phyloP scores from a whole-genome alignment of 1,140 invertebrate species.

The Aphis craccivora region DNA sequence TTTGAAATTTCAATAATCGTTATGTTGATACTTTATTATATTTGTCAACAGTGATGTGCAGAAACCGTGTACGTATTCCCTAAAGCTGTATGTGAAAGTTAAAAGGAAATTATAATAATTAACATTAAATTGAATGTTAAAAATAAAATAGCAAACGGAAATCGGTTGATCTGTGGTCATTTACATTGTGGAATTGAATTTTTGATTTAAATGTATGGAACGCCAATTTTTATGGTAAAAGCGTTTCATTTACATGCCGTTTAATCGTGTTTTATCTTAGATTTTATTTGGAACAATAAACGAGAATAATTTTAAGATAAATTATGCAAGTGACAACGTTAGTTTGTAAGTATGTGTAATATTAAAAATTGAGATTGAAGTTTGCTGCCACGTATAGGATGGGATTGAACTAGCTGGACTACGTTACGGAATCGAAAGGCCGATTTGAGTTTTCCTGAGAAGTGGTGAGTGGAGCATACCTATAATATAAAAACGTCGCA shows the following conservation, averaged over 20 bases:
- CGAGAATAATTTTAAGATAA: too few relatives aligned
- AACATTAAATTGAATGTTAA: background rate
- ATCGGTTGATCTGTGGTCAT: background rate
- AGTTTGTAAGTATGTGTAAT: background rate
- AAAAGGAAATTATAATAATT: background rate
- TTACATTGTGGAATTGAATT: background rate
- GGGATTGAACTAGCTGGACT: too few relatives aligned
- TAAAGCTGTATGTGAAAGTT: background rate
- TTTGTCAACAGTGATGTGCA: too few relatives aligned
- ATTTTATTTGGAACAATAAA: background rate
- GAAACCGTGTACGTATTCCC: too few relatives aligned
- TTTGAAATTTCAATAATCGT: background rate
- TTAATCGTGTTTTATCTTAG: background rate
- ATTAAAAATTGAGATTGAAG: background rate
- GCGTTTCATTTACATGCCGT: background rate
- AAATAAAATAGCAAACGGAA: background rate
- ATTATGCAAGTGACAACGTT: too few relatives aligned
- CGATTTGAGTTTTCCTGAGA: background rate
- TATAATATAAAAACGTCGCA: too few relatives aligned
- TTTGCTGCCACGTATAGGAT: background rate
- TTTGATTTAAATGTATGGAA: too few relatives aligned
- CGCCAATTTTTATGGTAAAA: background rate
- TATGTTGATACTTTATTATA: background rate
- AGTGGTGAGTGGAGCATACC: background rate
- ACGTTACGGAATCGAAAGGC: background rate